phyloP scores from a whole-genome alignment of 2,888 invertebrate species.

The Habroteleia sp. region DNA sequence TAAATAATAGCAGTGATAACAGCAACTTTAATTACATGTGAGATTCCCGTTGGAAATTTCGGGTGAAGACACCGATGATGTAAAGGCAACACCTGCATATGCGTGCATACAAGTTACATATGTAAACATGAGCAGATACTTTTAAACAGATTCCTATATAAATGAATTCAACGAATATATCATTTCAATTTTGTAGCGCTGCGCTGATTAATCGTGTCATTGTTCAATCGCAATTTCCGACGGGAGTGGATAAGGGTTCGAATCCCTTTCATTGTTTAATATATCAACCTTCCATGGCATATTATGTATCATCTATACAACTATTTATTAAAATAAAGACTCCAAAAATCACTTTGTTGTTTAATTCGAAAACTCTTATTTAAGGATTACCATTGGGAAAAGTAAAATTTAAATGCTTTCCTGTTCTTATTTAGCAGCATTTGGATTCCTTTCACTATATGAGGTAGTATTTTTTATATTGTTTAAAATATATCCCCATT shows the following conservation, averaged over 20 bases:
- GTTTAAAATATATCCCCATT: too few species aligned
- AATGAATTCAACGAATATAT: conserved; percentile 36
- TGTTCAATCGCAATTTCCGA: conserved; percentile 44
- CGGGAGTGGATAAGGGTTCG: conserved; percentile 55
- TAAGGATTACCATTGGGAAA: too few species aligned
- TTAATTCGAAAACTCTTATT: too few species aligned
- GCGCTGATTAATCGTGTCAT: neutral
- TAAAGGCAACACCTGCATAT: conserved; percentile 1
- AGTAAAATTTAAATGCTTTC: too few species aligned
- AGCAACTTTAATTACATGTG: conserved; percentile 54
- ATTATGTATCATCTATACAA: conserved; percentile 73
- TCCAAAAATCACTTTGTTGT: conserved; percentile 62
- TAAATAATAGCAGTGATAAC: conserved; percentile 60
- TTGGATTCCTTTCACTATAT: too few species aligned
- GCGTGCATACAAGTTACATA: neutral
- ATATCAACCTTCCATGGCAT: conserved; percentile 71
- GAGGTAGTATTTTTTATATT: too few species aligned
- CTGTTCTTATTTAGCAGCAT: too few species aligned
- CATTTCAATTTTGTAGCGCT: conserved; percentile 32
- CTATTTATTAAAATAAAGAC: conserved; percentile 76
- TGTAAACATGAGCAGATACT: conserved; percentile 9
- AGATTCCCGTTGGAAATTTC: conserved; percentile 52
- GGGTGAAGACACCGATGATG: conserved; percentile 10
- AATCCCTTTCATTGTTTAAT: conserved; percentile 67
- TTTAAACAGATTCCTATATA: conserved; percentile 30